A percentile compares a stretch with the other conserved stretches of the same genome.
These are phyloP conservation scores for Phacellophora camtschatica DNA, from an alignment of 30 jellyfish, hydroid and myxozoan species.

Conservation along the genomic window DNA sequence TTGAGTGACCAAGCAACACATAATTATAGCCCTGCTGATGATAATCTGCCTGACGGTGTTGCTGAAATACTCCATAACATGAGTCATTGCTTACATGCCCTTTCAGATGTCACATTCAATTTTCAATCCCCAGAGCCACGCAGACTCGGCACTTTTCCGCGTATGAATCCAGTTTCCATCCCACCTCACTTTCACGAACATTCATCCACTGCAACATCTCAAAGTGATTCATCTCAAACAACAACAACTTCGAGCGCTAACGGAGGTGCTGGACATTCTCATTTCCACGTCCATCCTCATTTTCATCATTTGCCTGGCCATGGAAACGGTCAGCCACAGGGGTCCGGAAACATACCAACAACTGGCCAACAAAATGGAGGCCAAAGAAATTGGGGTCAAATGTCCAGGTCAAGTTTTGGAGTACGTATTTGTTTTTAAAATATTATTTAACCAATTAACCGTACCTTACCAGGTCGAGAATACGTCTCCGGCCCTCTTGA, in stretches of 20 bases:
- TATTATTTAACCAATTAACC: no score
- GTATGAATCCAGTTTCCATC: conserved; percentile 77
- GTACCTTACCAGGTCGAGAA: no score
- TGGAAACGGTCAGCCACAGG: neutral
- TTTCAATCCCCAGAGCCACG: conserved; percentile 91
- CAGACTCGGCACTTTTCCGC: conserved; percentile 75
- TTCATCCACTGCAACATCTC: conserved; percentile 11
- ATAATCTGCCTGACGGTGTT: conserved; percentile 75
- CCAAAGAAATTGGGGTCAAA: no score
- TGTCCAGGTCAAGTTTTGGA: no score
- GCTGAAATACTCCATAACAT: conserved; percentile 91
- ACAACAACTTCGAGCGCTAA: conserved; percentile 7
- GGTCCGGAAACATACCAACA: neutral
- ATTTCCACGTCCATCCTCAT: conserved; percentile 44
- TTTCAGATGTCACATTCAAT: conserved; percentile 91
- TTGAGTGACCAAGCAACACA: conserved; percentile 57
- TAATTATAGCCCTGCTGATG: conserved; percentile 41
- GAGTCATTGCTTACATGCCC: conserved; percentile 91
- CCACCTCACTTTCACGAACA: conserved; percentile 39
- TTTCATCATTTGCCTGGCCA: neutral
- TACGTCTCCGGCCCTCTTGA: no score
- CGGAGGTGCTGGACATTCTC: conserved; percentile 37
- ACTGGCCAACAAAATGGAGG: neutral
- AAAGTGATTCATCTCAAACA: neutral
- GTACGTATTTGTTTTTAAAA: no score